Base-by-base conservation (phyloP, 2,888 invertebrate species). In the Craniophora ligustri region DNA sequence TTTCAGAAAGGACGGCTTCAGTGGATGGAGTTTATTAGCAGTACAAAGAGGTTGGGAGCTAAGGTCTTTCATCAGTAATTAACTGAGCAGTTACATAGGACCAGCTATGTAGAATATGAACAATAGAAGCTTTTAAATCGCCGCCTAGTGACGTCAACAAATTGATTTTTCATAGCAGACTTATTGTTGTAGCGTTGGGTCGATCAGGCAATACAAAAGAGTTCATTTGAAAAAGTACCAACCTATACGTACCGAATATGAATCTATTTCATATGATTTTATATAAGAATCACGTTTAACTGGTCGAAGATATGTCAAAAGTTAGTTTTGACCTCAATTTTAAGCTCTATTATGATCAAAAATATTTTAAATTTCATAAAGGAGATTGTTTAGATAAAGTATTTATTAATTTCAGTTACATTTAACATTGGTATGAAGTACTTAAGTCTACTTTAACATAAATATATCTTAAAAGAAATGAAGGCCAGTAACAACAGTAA, bases 211-310 rank as follows among this genome's bases (percentile, higher is more conserved):
- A 15, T 46, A 69, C 41, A 51, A 64, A 46, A 36, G 68, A 44
- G 26, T 44, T n/a, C 7, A n/a, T 48, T 63, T 48, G 40, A 59
- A 46, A 76, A 55, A 50, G 40, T 67, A 44, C 40, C n/a, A 49
- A 34, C 41, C 49, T 18, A 36, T 8, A 19, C 46, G 49, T 21
- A 36, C 1, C 2, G 4, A 7, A 58, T 14, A 40, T 53, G 48
- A 60, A 38, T 36, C 30, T 44, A 16, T 61, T 62, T 21, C 31
- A 26, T 44, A 31, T 6, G 26, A 39, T 3, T 62, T 28, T 31
- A 30, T 5, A 6, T 36, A 26, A 48, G 18, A 41, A 26, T 38
- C 48, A n/a, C 23, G 41, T 16, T n/a, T 23, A 21, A 57, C 3
- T 10, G 10, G 2, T 4, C 10, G n/a, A 4, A 21, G 21, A 8